Evolutionary conservation across 2,113 vertebrate genomes (phyloP), one percentile per base, ranked within the genome.

Genomic region (Suncus etruscus): DNA sequence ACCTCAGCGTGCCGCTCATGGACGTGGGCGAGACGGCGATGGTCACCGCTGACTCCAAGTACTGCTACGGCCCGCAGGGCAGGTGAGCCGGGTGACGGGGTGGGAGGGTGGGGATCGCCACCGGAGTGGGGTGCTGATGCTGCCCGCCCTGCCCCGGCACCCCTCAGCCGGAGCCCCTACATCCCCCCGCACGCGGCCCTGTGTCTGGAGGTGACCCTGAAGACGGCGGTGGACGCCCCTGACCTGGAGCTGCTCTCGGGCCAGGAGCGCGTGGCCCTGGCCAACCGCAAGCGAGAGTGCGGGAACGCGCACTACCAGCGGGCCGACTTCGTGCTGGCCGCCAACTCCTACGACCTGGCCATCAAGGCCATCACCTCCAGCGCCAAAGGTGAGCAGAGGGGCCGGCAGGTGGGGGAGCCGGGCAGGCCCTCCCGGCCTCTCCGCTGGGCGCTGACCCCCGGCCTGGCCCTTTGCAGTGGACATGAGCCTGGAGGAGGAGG

Each of bases 241-340:
- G 99, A 99, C 96, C 91, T 99, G 96, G 99, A 99, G 96, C 97
- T 98, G 70, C 97, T 99, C 15, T 93, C 97, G 0, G 99, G 99
- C 1, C 93, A 80, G 74, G 98, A 99, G 94, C 98, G 98, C 47
- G 96, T 98, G 11, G 95, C 94, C 50, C 93, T 99, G 95, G 99
- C 99, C 69, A 98, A 98, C 93, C 97, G 92, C 85, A 99, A 99
- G 75, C 97, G 99, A 79, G 99, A 99, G 92, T 97, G 98, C 0
- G 99, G 99, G 84, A 99, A 99, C 58, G 96, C 97, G 87, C 98
- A 99, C 97, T 99, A 99, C 96, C 99, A 99, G 96, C 98, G 98
- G 0, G 98, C 97, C 0, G 98, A 99, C 92, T 99, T 99, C 0
- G 98, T 99, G 58, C 98, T 99, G 94, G 99, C 99, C 8, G 98